These are phyloP conservation scores for Pycnonotus jocosus DNA, from an alignment of 2,113 vertebrate genomes.

Conservation along the genomic window DNA sequence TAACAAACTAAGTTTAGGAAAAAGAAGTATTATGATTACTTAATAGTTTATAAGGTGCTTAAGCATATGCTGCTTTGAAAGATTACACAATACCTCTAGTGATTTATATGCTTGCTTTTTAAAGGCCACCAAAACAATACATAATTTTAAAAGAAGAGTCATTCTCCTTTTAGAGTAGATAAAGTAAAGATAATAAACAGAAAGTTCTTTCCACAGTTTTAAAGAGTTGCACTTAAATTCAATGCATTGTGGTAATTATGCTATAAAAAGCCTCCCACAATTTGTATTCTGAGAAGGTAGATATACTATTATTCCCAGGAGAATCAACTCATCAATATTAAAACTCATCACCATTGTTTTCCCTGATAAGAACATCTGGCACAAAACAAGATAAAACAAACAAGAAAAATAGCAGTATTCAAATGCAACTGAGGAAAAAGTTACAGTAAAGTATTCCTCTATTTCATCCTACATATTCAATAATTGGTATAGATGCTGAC, in stretches of 20 bases:
- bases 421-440: not conserved
- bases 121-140: not conserved
- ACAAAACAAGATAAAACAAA: conserved; percentile 31
- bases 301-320: conserved; percentile 55
- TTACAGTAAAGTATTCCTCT: not conserved
- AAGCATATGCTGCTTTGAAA: not conserved
- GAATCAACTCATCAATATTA: conserved; percentile 76
- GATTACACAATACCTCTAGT: not conserved
- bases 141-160: not conserved
- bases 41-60: not conserved
- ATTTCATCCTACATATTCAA: not conserved
- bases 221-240: conserved; percentile 36
- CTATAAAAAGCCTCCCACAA: conserved; percentile 17
- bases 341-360: conserved; percentile 51
- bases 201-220: not conserved
- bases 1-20: not conserved
- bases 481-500: not conserved
- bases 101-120: not conserved
- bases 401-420: not conserved
- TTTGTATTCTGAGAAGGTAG: conserved; percentile 66
- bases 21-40: conserved; percentile 3
- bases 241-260: not conserved
- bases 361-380: conserved; percentile 30
- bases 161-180: not conserved
- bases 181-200: not conserved